A percentile compares a stretch with the other conserved stretches of the same genome.
These are phyloP conservation scores for Lydus trimaculatus DNA, from an alignment of 2,888 invertebrate species.

Conservation along the genomic window DNA sequence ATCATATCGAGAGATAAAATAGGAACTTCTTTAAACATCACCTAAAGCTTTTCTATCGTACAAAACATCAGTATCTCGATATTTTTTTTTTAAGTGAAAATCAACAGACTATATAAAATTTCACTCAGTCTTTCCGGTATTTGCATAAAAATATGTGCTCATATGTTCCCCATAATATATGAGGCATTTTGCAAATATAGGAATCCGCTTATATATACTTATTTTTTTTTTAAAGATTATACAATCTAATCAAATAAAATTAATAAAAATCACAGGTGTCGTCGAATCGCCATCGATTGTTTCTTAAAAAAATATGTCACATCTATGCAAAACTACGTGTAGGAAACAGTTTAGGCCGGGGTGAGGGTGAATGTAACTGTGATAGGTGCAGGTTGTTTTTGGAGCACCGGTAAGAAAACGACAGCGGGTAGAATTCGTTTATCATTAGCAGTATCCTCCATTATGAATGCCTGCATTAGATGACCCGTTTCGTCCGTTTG, in stretches of 20 bases:
- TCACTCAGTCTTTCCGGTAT: constrained; percentile 65
- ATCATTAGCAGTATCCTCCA: constrained; percentile 68
- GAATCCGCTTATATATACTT: constrained; percentile 53
- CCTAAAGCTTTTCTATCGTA: constrained; percentile 62
- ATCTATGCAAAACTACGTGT: constrained; percentile 55
- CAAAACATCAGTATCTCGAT: constrained; percentile 61
- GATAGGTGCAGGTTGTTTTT: constrained; percentile 83
- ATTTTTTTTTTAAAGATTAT: constrained; percentile 52
- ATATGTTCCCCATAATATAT: constrained; percentile 60
- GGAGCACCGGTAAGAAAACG: constrained; percentile 92
- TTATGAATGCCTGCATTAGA: constrained; percentile 92
- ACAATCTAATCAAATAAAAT: constrained; percentile 57
- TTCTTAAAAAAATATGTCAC: constrained; percentile 60
- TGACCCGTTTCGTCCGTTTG: constrained; percentile 62
- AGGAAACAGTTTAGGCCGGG: constrained; percentile 75
- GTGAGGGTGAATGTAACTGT: constrained; percentile 93
- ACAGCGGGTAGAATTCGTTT: constrained; percentile 85
- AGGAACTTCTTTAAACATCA: constrained; percentile 64
- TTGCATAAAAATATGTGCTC: constrained; percentile 64
- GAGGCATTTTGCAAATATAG: constrained; percentile 59
- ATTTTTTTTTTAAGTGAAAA: constrained; percentile 58
- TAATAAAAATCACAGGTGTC: constrained; percentile 64
- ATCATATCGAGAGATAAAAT: constrained; percentile 62
- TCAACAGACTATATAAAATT: constrained; percentile 63
- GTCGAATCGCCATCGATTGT: constrained; percentile 61